Conservation (phyloP, 2,888 invertebrate species). For the Iselma pallidipennis region DNA sequence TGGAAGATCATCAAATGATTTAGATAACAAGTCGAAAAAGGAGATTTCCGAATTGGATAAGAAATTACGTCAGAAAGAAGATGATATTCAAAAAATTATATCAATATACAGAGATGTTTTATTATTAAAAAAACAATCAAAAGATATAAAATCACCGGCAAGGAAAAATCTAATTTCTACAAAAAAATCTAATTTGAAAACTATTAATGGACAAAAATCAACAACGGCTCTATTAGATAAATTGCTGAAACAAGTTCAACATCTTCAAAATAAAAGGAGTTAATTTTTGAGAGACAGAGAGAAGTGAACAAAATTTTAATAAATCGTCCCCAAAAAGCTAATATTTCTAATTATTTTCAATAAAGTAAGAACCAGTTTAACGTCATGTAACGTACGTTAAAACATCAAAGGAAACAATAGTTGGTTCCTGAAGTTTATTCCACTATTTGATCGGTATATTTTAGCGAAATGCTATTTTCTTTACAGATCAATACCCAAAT, state of each 20-base stretch:
- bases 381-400: too few relatives aligned
- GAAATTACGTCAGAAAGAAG: conserved; percentile 51
- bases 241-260: conserved; percentile 52
- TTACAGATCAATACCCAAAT: too few relatives aligned
- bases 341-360: too few relatives aligned
- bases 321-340: too few relatives aligned
- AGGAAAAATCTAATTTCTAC: conserved; percentile 11
- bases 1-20: conserved; percentile 32
- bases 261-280: conserved; percentile 47
- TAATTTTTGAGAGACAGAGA: conserved; percentile 9
- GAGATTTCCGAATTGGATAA: conserved; percentile 50
- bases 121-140: conserved; percentile 53
- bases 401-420: too few relatives aligned
- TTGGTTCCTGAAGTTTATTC: too few relatives aligned
- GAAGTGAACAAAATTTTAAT: too few relatives aligned
- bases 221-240: conserved; percentile 52
- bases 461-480: too few relatives aligned
- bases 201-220: conserved; percentile 6
- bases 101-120: conserved; percentile 53
- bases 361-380: too few relatives aligned
- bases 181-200: conserved; percentile 11
- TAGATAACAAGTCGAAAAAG: conserved; percentile 35
- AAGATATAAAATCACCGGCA: conserved; percentile 36
- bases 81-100: conserved; percentile 56
- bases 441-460: too few relatives aligned